Conservation (phyloP, 2,797 vertebrate genomes). For the Rhinichthys osculus region DNA sequence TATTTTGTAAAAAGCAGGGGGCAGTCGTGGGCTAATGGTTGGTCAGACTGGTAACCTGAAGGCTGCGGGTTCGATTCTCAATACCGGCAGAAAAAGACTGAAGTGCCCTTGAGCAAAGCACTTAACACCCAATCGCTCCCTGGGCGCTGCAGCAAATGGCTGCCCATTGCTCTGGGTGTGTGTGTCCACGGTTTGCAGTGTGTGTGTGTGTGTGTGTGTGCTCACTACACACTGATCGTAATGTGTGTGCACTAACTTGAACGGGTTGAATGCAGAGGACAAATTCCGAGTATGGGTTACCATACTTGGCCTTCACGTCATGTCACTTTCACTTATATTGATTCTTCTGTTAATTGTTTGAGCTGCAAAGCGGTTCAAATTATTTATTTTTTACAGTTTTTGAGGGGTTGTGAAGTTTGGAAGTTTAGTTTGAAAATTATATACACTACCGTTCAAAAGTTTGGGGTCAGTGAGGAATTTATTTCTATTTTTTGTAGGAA, state of each 20-base stretch:
- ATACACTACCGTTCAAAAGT: too few relatives aligned
- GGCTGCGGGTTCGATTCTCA: too few relatives aligned
- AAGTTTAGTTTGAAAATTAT: background rate
- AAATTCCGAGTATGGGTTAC: too few relatives aligned
- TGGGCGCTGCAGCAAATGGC: background rate
- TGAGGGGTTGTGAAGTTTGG: background rate
- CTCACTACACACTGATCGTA: too few relatives aligned
- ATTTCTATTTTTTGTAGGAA: too few relatives aligned
- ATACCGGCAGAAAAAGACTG: background rate
- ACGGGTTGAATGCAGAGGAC: too few relatives aligned
- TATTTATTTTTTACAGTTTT: background rate
- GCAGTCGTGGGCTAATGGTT: too few relatives aligned
- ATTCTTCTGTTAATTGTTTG: background rate
- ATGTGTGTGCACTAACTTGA: background rate
- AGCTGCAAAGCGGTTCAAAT: background rate
- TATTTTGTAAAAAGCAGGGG: too few relatives aligned
- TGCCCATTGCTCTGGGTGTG: background rate
- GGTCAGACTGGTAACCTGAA: too few relatives aligned
- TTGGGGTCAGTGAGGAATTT: too few relatives aligned
- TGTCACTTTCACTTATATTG: background rate
- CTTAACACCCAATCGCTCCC: background rate
- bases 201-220: background rate
- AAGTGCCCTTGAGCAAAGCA: background rate
- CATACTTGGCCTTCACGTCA: too few relatives aligned
- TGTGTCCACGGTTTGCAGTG: too few relatives aligned